These are phyloP conservation scores for Cyprinodon variegatus DNA, from an alignment of 2,113 vertebrate genomes.

Conservation along the genomic window DNA sequence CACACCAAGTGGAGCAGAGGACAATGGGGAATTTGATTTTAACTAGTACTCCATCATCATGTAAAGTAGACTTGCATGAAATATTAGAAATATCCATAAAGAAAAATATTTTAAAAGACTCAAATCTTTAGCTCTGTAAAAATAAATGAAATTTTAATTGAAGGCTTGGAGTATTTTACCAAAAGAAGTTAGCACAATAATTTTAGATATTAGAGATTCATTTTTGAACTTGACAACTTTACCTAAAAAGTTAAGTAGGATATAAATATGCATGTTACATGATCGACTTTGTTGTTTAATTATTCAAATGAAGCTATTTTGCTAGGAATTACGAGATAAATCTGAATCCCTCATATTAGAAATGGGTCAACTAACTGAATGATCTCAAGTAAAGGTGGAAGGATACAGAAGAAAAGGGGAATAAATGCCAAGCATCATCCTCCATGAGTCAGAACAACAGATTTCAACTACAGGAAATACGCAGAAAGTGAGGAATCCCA, in stretches of 20 bases:
- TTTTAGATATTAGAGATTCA: not conserved
- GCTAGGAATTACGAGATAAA: constrained; percentile 4
- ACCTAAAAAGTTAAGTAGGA: not conserved
- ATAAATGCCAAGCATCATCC: not conserved
- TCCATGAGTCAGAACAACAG: not conserved
- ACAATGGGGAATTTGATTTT: not conserved
- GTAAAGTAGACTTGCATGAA: not conserved
- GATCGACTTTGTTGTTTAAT: not conserved
- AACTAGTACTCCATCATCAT: not conserved
- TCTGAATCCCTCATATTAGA: not conserved
- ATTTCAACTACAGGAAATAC: not conserved
- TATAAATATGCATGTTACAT: not conserved
- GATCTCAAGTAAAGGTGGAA: not conserved
- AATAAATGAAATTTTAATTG: too few relatives aligned
- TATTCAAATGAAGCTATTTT: constrained; percentile 1
- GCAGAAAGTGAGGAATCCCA: not conserved
- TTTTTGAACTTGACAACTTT: not conserved
- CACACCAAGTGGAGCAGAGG: not conserved
- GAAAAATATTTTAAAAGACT: too few relatives aligned
- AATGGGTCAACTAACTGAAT: not conserved
- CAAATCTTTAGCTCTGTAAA: too few relatives aligned
- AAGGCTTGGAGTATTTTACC: too few relatives aligned
- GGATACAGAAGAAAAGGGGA: not conserved
- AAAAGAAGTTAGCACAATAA: not conserved
- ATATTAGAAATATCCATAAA: too few relatives aligned